These are phyloP conservation scores for Scaptodrosophila latifasciaeformis DNA, from an alignment of 2,888 invertebrate species.

Conservation along the genomic window DNA sequence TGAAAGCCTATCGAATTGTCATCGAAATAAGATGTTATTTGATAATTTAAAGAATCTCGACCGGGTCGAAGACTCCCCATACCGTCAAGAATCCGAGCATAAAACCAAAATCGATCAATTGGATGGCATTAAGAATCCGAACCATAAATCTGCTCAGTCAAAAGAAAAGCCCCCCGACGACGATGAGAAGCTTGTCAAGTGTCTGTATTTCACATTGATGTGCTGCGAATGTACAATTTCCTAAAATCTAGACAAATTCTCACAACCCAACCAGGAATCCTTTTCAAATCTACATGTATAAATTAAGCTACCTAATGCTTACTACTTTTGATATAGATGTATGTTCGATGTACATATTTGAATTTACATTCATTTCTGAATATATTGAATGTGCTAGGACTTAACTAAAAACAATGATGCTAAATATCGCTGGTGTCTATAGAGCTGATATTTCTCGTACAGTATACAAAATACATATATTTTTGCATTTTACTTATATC, in stretches of 20 bases:
- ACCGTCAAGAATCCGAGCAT: constrained; percentile 48
- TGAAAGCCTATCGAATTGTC: constrained; percentile 63
- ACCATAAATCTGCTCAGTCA: constrained; percentile 34
- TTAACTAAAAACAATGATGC: too few species aligned
- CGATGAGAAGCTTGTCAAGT: constrained; percentile 73
- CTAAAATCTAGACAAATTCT: too few species aligned
- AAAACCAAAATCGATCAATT: constrained; percentile 65
- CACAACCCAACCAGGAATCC: too few species aligned
- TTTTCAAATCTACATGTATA: constrained; percentile 9
- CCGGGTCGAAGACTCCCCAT: constrained; percentile 59
- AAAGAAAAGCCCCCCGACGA: constrained; percentile 38
- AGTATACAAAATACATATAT: too few species aligned
- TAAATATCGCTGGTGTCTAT: too few species aligned
- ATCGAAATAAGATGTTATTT: constrained; percentile 32
- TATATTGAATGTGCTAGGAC: too few species aligned
- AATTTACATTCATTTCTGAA: too few species aligned
- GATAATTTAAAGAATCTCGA: constrained; percentile 57
- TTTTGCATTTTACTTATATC: too few species aligned
- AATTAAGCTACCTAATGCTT: too few species aligned
- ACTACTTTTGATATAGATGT: too few species aligned
- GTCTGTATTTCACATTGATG: constrained; percentile 74
- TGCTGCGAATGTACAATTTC: constrained; percentile 75
- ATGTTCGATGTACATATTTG: too few species aligned
- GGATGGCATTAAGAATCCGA: constrained; percentile 49
- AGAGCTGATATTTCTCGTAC: too few species aligned